Conservation (phyloP, 2,113 vertebrate genomes). For the Halcyon malimbica region DNA sequence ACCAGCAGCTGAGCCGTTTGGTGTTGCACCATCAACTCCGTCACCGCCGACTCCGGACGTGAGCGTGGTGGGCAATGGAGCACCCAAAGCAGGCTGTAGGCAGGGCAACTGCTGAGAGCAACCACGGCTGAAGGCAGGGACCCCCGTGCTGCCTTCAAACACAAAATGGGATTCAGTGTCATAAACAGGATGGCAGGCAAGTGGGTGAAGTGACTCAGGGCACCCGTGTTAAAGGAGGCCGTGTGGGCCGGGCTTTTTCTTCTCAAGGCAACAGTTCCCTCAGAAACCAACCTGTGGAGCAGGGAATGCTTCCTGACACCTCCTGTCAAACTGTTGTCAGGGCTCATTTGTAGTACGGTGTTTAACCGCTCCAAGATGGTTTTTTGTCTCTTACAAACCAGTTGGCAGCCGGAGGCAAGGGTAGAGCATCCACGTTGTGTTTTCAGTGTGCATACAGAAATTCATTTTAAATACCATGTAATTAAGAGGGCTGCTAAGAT, state of each 20-base stretch:
- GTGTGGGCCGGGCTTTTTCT: background rate
- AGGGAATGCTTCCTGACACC: background rate
- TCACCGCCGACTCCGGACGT: accelerated
- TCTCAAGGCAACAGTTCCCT: background rate
- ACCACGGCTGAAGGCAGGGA: background rate
- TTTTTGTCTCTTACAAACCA: background rate
- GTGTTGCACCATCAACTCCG: background rate
- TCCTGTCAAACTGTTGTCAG: background rate
- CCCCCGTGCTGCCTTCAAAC: background rate
- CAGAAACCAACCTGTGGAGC: background rate
- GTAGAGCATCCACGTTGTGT: background rate
- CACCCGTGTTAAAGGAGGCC: background rate
- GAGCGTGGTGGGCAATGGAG: background rate
- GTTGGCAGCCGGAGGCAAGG: background rate
- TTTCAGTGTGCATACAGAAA: background rate
- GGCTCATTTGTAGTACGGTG: background rate
- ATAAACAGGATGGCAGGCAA: background rate
- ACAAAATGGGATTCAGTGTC: background rate
- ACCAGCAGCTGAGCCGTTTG: background rate
- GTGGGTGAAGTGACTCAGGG: background rate
- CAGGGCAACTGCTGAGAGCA: background rate
- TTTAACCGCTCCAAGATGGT: background rate
- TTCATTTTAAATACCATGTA: background rate
- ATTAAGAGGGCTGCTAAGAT: background rate
- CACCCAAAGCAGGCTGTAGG: background rate